Evolutionary conservation across 2,888 invertebrate species (phyloP).

Genomic region (Cephus pulcher): DNA sequence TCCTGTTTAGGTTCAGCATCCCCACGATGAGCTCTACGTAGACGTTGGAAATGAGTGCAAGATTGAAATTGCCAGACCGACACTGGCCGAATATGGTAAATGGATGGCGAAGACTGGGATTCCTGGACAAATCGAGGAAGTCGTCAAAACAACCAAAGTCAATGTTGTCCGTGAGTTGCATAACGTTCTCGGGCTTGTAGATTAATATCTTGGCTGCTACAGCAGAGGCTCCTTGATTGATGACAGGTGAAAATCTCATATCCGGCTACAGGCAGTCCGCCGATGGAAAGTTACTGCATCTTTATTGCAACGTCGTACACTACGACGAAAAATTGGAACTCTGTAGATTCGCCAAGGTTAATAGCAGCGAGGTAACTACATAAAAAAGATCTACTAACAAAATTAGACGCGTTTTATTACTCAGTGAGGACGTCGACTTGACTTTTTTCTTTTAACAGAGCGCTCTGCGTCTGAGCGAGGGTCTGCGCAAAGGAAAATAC

Average conservation of each 20-base stretch:
- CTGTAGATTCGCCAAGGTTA: slow-evolving; percentile 67
- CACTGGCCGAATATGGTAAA: slow-evolving; percentile 58
- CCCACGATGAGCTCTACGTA: slow-evolving; percentile 10
- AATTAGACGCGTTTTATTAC: too few relatives aligned
- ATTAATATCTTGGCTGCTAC: slow-evolving; percentile 29
- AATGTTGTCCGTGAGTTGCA: slow-evolving; percentile 41
- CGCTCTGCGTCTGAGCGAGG: slow-evolving; percentile 22
- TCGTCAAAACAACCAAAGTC: slow-evolving; percentile 62
- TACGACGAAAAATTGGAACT: slow-evolving; percentile 66
- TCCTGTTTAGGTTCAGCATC: slow-evolving; percentile 17
- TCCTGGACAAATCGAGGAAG: slow-evolving; percentile 66
- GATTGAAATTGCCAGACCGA: slow-evolving; percentile 21
- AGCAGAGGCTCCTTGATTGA: not conserved
- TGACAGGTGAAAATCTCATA: slow-evolving; percentile 67
- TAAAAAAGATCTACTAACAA: too few relatives aligned
- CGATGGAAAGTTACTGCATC: slow-evolving; percentile 56
- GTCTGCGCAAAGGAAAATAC: slow-evolving; percentile 26
- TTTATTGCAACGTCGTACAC: slow-evolving; percentile 68
- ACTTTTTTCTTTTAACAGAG: slow-evolving; percentile 4
- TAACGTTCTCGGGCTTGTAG: not conserved
- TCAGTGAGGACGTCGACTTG: too few relatives aligned
- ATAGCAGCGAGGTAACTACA: not conserved
- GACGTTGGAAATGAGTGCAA: slow-evolving; percentile 18
- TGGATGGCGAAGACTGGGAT: slow-evolving; percentile 68
- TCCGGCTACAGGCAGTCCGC: slow-evolving; percentile 64